A percentile compares a stretch with the other conserved stretches of the same genome.
Evolutionary conservation across 2,113 vertebrate genomes (phyloP).

Genomic region (Zootoca vivipara): DNA sequence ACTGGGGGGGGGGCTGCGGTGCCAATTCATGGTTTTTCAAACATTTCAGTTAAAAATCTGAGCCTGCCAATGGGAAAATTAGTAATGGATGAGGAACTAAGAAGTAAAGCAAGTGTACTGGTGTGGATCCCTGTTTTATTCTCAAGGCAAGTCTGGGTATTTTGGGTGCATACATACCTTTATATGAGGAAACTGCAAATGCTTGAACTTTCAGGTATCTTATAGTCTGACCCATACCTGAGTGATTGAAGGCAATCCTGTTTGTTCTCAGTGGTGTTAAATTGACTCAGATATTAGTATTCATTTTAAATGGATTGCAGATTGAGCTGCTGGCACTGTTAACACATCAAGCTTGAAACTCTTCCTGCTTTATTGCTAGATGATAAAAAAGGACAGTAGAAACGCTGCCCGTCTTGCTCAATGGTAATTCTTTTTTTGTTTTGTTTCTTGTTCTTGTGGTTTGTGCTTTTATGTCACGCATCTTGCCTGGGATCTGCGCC

Average conservation of each 20-base stretch:
- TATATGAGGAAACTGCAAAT: conserved; percentile 38
- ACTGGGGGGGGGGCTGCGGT: no score
- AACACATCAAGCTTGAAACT: conserved; percentile 59
- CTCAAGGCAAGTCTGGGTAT: conserved; percentile 6
- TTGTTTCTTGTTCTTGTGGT: background rate
- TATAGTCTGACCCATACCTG: background rate
- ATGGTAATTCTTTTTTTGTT: conserved; percentile 29
- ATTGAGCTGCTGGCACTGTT: conserved; percentile 35
- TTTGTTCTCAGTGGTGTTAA: background rate
- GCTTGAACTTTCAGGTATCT: conserved; percentile 56
- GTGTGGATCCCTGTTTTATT: background rate
- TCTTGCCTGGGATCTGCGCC: conserved; percentile 43
- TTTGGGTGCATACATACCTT: conserved; percentile 49
- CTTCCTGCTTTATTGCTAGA: conserved; percentile 54
- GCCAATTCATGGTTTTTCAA: background rate
- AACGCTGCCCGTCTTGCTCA: conserved; percentile 21
- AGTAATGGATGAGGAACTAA: background rate
- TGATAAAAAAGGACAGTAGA: conserved; percentile 54
- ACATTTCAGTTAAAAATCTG: background rate
- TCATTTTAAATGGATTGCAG: background rate
- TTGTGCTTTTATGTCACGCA: conserved; percentile 50
- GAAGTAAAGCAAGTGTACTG: background rate
- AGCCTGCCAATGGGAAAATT: background rate
- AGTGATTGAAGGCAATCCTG: background rate
- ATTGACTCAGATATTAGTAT: background rate